Conservation (phyloP, 2,888 invertebrate species). For the Cataglyphis albicans region DNA sequence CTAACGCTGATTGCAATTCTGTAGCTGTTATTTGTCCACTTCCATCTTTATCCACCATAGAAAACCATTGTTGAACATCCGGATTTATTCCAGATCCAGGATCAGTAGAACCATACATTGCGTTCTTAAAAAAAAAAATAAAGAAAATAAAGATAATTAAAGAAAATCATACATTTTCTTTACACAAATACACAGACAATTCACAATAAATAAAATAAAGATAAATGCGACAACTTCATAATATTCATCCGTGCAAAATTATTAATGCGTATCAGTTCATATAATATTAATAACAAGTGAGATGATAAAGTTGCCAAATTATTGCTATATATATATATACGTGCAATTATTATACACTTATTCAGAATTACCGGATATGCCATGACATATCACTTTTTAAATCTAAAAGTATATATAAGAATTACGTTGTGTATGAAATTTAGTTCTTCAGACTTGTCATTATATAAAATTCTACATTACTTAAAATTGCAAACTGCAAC, state of each 20-base stretch:
- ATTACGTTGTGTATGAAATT: not conserved
- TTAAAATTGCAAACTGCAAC: not conserved
- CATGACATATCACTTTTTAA: constrained; percentile 46
- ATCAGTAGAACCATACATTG: constrained; percentile 73
- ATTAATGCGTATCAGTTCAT: not conserved
- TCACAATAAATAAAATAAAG: constrained; percentile 2
- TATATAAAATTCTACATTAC: not conserved
- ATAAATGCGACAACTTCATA: not conserved
- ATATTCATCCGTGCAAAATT: not conserved
- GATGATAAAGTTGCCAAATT: not conserved
- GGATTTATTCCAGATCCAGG: constrained; percentile 87
- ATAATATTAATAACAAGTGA: not conserved
- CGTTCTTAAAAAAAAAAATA: constrained; percentile 55
- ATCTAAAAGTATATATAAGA: not conserved
- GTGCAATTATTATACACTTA: not conserved
- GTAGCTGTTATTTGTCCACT: constrained; percentile 93
- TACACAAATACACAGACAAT: not conserved
- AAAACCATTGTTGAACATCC: constrained; percentile 94
- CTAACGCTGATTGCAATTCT: constrained; percentile 93
- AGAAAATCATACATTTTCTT: not conserved
- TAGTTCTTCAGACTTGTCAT: constrained; percentile 24
- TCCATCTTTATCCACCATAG: constrained; percentile 93
- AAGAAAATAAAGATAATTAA: not conserved
- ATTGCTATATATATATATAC: not conserved
- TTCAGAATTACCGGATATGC: constrained; percentile 67